These are phyloP conservation scores for Meloidogyne hapla DNA, from an alignment of 1,140 invertebrate genomes.

Conservation along the genomic window DNA sequence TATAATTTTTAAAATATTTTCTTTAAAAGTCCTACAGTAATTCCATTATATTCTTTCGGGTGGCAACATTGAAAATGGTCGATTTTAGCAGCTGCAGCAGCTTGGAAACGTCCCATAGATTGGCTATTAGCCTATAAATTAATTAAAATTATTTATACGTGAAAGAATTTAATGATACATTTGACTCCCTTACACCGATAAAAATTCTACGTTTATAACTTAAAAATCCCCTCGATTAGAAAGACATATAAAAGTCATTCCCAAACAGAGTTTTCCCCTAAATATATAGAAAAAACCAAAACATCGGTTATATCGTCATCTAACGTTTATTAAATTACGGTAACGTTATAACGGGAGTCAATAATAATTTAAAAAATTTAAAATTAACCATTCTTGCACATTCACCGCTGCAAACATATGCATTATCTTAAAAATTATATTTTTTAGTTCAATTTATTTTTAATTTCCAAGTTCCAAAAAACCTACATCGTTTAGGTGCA, in stretches of 20 bases:
- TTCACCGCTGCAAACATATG: constrained; percentile 57
- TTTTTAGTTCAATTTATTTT: no score
- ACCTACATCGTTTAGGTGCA: constrained; percentile 52
- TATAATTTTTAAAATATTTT: not conserved
- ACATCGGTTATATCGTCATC: no score
- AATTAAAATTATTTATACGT: not conserved
- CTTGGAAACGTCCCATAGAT: not conserved
- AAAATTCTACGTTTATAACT: no score
- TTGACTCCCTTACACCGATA: no score
- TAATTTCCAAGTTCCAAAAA: not conserved
- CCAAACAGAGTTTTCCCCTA: no score
- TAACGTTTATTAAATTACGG: no score
- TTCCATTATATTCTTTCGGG: constrained; percentile 53
- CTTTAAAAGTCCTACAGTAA: constrained; percentile 34
- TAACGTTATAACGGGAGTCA: no score
- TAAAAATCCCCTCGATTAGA: no score
- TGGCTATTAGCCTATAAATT: constrained; percentile 17
- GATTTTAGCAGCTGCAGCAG: constrained; percentile 15
- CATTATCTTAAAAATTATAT: constrained; percentile 39
- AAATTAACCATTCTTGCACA: constrained; percentile 24
- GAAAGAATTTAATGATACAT: no score
- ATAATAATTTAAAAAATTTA: not conserved
- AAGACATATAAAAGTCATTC: no score
- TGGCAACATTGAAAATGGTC: constrained; percentile 54
- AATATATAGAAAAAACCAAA: no score